Conservation (phyloP, 2,888 invertebrate genomes). For the Adineta ricciae region DNA sequence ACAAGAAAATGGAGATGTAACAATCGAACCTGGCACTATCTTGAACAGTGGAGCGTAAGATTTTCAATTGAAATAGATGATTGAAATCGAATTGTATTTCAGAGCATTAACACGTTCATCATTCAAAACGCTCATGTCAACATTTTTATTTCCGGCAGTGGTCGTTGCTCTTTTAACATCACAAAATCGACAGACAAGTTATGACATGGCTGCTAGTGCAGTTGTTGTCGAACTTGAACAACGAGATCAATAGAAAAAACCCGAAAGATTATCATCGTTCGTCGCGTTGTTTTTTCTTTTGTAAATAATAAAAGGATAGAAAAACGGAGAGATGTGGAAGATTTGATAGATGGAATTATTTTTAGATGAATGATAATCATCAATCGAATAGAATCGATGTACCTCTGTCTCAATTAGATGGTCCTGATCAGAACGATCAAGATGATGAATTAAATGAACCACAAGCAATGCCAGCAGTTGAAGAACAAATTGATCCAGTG, state of each 20-base stretch:
- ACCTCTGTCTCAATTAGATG: conserved; percentile 41
- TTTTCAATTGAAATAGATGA: too few relatives aligned
- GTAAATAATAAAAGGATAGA: not conserved
- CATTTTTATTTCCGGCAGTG: conserved; percentile 32
- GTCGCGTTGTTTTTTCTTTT: not conserved
- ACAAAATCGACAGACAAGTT: conserved; percentile 29
- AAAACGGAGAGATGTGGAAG: not conserved
- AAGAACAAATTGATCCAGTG: not conserved
- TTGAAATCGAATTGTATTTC: not conserved
- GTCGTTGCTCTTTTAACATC: conserved; percentile 29
- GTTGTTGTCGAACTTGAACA: conserved; percentile 26
- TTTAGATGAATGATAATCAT: conserved; percentile 23
- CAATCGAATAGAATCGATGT: conserved; percentile 45
- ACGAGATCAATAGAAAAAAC: not conserved
- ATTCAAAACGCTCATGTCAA: conserved; percentile 26
- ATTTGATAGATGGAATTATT: not conserved
- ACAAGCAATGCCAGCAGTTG: not conserved
- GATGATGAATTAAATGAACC: not conserved
- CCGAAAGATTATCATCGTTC: too few relatives aligned
- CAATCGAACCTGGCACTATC: not conserved
- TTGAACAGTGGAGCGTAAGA: not conserved
- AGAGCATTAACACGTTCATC: conserved; percentile 26
- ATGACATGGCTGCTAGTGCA: conserved; percentile 28
- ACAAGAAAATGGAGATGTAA: not conserved
- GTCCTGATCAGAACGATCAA: conserved; percentile 31